Conservation (phyloP, 2,888 invertebrate species). For the Lithophane ornitopus region DNA sequence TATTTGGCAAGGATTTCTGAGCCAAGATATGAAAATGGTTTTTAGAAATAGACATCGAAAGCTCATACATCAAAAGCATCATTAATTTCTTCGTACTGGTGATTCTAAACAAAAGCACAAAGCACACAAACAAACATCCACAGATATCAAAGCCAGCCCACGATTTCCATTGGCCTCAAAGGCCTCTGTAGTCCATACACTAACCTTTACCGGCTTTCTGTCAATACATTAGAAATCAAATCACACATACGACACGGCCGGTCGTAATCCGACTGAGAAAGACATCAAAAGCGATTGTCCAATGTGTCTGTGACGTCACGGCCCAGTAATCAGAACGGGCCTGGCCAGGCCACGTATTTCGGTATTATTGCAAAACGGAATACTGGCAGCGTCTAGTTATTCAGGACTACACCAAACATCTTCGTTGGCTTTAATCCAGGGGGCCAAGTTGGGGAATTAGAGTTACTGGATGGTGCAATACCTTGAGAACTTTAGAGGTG, state of each 20-base stretch:
- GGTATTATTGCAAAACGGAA: constrained; percentile 79
- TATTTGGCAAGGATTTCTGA: neutral
- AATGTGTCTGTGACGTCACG: constrained; percentile 38
- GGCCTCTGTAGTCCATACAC: constrained; percentile 22
- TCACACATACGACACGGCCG: constrained; percentile 25
- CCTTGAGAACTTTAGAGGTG: neutral
- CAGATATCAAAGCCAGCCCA: constrained; percentile 19
- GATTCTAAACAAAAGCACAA: neutral
- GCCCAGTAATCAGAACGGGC: constrained; percentile 69
- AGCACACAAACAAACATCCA: neutral
- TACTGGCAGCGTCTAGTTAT: constrained; percentile 82
- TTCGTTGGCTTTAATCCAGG: constrained; percentile 89
- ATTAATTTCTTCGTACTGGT: neutral
- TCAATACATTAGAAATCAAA: constrained; percentile 47
- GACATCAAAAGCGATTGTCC: constrained; percentile 67
- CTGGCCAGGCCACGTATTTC: constrained; percentile 73
- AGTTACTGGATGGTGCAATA: constrained; percentile 66
- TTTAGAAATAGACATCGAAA: neutral
- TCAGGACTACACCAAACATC: constrained; percentile 87
- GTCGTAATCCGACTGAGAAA: constrained; percentile 33
- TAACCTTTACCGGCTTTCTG: constrained; percentile 7
- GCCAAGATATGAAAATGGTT: neutral
- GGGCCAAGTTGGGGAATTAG: constrained; percentile 70
- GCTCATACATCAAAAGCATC: neutral
- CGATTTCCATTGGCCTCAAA: constrained; percentile 24